Conservation (phyloP, 2,113 vertebrate genomes). For the Connochaetes taurinus region DNA sequence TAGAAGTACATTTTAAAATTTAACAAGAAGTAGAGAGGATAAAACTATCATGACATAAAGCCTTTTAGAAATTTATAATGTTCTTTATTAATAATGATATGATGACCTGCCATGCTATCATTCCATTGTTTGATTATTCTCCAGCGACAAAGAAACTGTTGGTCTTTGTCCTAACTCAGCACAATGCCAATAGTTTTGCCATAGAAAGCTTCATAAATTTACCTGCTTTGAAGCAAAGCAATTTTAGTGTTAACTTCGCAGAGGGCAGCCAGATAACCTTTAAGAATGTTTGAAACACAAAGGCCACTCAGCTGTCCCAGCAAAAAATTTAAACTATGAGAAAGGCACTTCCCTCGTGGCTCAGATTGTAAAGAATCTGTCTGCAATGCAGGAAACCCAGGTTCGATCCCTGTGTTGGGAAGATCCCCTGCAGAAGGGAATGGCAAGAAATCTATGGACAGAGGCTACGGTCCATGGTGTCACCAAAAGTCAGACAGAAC, state of each 20-base stretch:
- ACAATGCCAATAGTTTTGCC: neutral
- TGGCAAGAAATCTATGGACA: neutral
- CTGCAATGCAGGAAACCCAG: neutral
- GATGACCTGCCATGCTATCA: neutral
- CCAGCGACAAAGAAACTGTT: neutral
- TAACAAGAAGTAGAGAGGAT: neutral
- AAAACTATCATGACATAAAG: neutral
- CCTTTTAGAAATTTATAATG: neutral
- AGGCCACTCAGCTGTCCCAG: neutral
- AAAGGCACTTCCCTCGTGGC: neutral
- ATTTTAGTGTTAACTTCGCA: neutral
- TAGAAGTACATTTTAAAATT: neutral
- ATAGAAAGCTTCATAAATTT: neutral
- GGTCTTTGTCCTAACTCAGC: neutral
- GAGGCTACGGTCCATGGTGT: neutral
- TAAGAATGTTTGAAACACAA: neutral
- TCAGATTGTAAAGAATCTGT: neutral
- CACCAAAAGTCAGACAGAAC: neutral
- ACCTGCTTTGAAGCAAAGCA: neutral
- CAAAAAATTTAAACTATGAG: neutral
- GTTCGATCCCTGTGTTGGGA: neutral
- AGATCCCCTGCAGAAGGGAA: neutral
- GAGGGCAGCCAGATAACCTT: neutral
- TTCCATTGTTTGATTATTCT: neutral
- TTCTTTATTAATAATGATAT: neutral